These are phyloP conservation scores for Liposcelis brunnea DNA, from an alignment of 2,888 invertebrate genomes.

Conservation along the genomic window DNA sequence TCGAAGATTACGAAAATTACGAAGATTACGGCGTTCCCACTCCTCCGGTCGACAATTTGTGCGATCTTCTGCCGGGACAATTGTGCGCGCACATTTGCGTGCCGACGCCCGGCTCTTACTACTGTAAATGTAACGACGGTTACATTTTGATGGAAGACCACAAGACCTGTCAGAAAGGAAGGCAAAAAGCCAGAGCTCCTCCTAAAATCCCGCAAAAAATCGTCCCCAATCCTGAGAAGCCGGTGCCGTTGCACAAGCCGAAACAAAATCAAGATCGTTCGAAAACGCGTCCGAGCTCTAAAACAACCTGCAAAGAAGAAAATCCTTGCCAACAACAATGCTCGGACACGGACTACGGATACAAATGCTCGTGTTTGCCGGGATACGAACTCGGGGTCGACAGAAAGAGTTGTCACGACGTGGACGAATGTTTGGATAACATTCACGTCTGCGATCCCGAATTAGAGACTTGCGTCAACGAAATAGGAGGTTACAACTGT, in stretches of 20 bases:
- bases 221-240: neutral
- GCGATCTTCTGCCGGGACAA: slow-evolving; percentile 34
- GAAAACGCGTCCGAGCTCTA: neutral
- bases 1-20: neutral
- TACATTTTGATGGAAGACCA: slow-evolving; percentile 50
- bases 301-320: slow-evolving; percentile 35
- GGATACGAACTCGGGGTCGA: slow-evolving; percentile 51
- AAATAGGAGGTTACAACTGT: slow-evolving; percentile 30
- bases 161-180: slow-evolving; percentile 41
- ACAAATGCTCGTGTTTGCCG: slow-evolving; percentile 51
- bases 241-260: slow-evolving; percentile 1
- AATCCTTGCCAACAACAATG: slow-evolving; percentile 63
- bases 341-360: slow-evolving; percentile 45
- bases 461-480: slow-evolving; percentile 27
- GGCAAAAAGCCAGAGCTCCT: slow-evolving; percentile 3
- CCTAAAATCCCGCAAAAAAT: neutral
- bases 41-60: slow-evolving; percentile 32
- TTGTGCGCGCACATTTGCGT: slow-evolving; percentile 65
- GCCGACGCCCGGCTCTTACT: slow-evolving; percentile 50
- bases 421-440: slow-evolving; percentile 36
- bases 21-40: slow-evolving; percentile 13
- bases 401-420: slow-evolving; percentile 22
- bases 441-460: slow-evolving; percentile 22
- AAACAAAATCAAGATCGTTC: neutral
- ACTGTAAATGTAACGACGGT: slow-evolving; percentile 51